Evolutionary conservation across 2,888 invertebrate species (phyloP), one percentile per base, ranked within the genome.

Genomic region (Cistogaster globosa): DNA sequence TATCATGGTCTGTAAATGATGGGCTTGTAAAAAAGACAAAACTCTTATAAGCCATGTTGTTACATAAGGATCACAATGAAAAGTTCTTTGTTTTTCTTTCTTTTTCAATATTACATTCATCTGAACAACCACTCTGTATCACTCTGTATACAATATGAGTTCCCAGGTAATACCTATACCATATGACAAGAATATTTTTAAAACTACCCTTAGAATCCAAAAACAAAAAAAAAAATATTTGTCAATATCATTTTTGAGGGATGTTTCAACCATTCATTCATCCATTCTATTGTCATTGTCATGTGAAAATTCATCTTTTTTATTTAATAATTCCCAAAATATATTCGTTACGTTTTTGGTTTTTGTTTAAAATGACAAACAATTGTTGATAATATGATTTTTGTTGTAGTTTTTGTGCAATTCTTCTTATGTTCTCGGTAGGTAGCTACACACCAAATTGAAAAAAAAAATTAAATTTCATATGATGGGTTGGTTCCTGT

Each of bases 401-500:
- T 57, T 36, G 11, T 65, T 48, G 45, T 42, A 38, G 53, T 58
- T 32, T 58, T 72, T 83, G 76, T 71, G 65, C 65, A 77, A 58
- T 76, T 72, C 68, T 75, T 58, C 65, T 74, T 60, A 57, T 79
- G 22, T 48, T 60, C 53, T 48, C 18, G 18, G 32, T 22, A 36
- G 67, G 32, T 32, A 32, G 6, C 3, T 32, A 32, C 32, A 4
- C 6, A 32, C 32, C 32, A 32, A 32, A 26, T 26, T 26, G 26
- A 58, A 58, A 62, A 20, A 45, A 45, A 20, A 55, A 72, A 22
- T 38, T 84, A 79, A 67, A 81, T 76, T 68, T 65, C 69, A 75
- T 82, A 63, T 80, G 78, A 87, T 84, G 86, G 86, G 83, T 76
- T 86, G 86, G 86, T 87, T 87, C 86, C 86, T 86, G 83, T 67